Evolutionary conservation across 1,140 invertebrate genomes (phyloP), one percentile per base, ranked within the genome.

Genomic region (Trichomalopsis sarcophagae): DNA sequence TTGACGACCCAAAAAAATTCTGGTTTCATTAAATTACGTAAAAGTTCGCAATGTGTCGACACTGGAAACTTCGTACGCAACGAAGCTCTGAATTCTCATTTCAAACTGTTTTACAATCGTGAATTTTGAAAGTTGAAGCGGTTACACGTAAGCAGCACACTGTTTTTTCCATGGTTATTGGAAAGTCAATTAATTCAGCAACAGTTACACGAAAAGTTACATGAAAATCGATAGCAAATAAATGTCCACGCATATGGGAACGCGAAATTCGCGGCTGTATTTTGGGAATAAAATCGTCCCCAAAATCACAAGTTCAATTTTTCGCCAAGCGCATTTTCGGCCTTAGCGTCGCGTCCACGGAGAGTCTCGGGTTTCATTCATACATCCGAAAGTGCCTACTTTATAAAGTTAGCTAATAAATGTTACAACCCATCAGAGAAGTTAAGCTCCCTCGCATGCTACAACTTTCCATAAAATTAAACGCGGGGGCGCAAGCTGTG

Each of bases 391-490:
- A 62, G 17, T 62, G 3, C 17, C 55, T 62, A n/a, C 21, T 62
- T 62, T 62, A 62, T 62, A 62, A 62, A 62, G 55, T n/a, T 62
- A 62, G 55, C 14, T n/a, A 62, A 62, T 62, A 62, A 62, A 62
- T n/a, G 21, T 62, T 62, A 62, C 55, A 62, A 62, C 55, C 55
- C 21, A 62, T 62, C 17, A 62, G 55, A n/a, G 17, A 62, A 62
- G 55, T 62, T 62, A 62, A 62, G 17, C 55, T 62, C 33, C 0
- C 33, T 27, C 55, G 55, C 55, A n/a, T n/a, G 55, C 55, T 62
- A n/a, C 21, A 62, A 62, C 55, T 62, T 62, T 62, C 55, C 55
- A 62, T 62, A 62, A 62, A 62, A 62, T 62, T 62, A 62, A 62
- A 62, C 21, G 17, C 55, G 17, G 27, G 27, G 1, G 55, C 55